These are phyloP conservation scores for Cyprinella venusta DNA, from an alignment of 2,797 vertebrate genomes.

Conservation along the genomic window DNA sequence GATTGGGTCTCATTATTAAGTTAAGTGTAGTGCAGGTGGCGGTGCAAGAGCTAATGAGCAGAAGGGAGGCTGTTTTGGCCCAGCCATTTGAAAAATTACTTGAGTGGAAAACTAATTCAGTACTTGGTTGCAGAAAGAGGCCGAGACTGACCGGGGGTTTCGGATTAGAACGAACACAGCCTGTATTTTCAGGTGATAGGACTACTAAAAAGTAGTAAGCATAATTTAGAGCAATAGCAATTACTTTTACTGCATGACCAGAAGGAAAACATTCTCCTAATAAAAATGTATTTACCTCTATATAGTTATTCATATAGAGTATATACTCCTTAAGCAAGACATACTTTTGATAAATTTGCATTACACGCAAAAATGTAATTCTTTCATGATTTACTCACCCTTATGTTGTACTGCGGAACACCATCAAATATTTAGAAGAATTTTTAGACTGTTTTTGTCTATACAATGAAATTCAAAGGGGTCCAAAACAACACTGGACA, in stretches of 20 bases:
- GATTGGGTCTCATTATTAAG: constrained; percentile 83
- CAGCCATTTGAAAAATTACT: constrained; percentile 85
- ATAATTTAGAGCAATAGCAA: not conserved
- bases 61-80: constrained; percentile 70
- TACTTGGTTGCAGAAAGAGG: constrained; percentile 66
- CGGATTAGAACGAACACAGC: constrained; percentile 75
- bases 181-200: constrained; percentile 39
- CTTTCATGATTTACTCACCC: not conserved
- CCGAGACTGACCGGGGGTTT: constrained; percentile 70
- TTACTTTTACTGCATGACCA: constrained; percentile 6
- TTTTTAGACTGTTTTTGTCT: not conserved
- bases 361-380: not conserved
- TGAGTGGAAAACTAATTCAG: constrained; percentile 85
- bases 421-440: not conserved
- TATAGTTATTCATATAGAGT: not conserved
- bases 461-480: not conserved
- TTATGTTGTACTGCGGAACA: not conserved
- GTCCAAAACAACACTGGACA: not conserved
- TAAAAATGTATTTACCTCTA: too few relatives aligned
- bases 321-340: not conserved
- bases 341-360: not conserved
- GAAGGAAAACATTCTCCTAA: too few relatives aligned
- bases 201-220: not conserved
- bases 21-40: constrained; percentile 76
- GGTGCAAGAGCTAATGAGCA: constrained; percentile 85